Evolutionary conservation across 2,888 invertebrate species (phyloP).

Genomic region (Patella ulyssiponensis): DNA sequence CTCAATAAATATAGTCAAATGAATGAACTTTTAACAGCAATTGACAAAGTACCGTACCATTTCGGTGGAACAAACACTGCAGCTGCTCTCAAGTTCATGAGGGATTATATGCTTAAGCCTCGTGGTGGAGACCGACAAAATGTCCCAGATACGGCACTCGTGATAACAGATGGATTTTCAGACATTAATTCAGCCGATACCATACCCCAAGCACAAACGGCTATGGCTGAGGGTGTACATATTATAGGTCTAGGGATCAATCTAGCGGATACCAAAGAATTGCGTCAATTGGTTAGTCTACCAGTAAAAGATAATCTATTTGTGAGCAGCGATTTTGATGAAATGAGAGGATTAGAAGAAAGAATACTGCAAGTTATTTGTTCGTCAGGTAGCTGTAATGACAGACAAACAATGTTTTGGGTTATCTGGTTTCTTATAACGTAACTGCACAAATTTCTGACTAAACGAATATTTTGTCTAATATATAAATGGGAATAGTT

Average conservation of each 20-base stretch:
- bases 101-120: conserved; percentile 40
- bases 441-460: too few species aligned
- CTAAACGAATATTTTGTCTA: too few species aligned
- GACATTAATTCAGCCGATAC: conserved; percentile 53
- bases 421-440: too few species aligned
- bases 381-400: conserved; percentile 23
- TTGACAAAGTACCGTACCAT: conserved; percentile 37
- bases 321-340: conserved; percentile 43
- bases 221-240: conserved; percentile 37
- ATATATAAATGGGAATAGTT: too few species aligned
- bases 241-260: conserved; percentile 52
- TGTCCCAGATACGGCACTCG: conserved; percentile 48
- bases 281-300: conserved; percentile 48
- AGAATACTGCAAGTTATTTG: conserved; percentile 37
- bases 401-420: too few species aligned
- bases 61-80: conserved; percentile 48
- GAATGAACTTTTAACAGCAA: conserved; percentile 39
- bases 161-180: conserved; percentile 60
- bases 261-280: conserved; percentile 47
- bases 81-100: conserved; percentile 39
- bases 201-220: conserved; percentile 47
- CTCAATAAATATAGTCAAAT: conserved; percentile 47
- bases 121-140: conserved; percentile 43
- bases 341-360: conserved; percentile 35
- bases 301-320: conserved; percentile 46